Conservation (phyloP, 2,113 vertebrate species). For the Neogobius melanostomus region DNA sequence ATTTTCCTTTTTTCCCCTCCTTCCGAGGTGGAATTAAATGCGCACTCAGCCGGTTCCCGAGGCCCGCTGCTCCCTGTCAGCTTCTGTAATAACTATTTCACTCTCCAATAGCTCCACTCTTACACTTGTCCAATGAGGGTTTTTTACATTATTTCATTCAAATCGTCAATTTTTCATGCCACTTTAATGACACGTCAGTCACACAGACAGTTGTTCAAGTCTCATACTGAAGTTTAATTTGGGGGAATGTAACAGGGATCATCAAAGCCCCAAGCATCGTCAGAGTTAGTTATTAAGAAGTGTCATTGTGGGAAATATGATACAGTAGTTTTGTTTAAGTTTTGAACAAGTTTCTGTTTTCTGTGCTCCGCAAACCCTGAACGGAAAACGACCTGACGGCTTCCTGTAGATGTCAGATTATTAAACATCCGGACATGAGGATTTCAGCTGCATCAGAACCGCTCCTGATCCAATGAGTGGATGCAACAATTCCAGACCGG, state of each 20-base stretch:
- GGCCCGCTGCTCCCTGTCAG: conserved; percentile 30
- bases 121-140: background rate
- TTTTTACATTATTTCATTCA: background rate
- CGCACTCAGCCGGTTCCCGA: conserved; percentile 41
- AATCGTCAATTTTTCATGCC: too few relatives aligned
- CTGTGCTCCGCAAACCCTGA: too few relatives aligned
- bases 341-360: too few relatives aligned
- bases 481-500: too few relatives aligned
- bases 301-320: too few relatives aligned
- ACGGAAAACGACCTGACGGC: too few relatives aligned
- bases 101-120: conserved; percentile 2
- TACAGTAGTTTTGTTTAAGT: too few relatives aligned
- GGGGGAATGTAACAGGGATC: background rate
- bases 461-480: too few relatives aligned
- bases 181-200: conserved; percentile 2
- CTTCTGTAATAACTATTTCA: conserved; percentile 28
- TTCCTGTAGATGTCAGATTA: too few relatives aligned
- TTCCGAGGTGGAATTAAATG: conserved; percentile 39
- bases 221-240: background rate
- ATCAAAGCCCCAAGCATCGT: background rate
- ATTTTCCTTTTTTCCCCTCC: conserved; percentile 12
- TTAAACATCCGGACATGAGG: too few relatives aligned
- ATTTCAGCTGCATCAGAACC: too few relatives aligned
- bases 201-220: background rate
- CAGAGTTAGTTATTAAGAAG: too few relatives aligned